Base-by-base conservation (phyloP, 2,797 vertebrate species). In the Anguilla megastoma region DNA sequence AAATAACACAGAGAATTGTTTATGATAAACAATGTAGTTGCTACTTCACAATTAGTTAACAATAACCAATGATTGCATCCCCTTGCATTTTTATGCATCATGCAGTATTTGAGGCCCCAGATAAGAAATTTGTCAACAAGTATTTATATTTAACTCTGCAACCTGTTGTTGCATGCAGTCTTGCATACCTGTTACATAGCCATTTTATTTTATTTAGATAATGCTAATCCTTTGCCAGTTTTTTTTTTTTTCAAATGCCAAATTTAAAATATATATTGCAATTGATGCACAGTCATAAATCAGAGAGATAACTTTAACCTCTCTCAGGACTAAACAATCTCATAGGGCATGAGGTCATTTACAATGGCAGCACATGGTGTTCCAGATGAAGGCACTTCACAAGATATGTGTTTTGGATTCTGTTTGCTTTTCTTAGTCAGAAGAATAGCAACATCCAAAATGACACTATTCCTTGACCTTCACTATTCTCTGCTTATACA, bases 1-100 rank as follows among this genome's bases (percentile, higher is more conserved):
- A 88, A 86, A 87, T 82, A 87, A 88, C 36, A 88, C 80, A 8
- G 27, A 16, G 0, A 52, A 9, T 50, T 84, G 50, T 54, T 50
- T 48, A 83, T 84, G 16, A 33, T 56, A 9, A 84, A 24, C 3
- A n/a, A 84, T 54, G 7, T 66, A 66, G 54, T 3, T 66, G 12
- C 21, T 7, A 16, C 2, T 18, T 6, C 45, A 45, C 7, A 12
- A 82, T 50, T 50, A 45, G 27, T 69, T 69, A n/a, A 69, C 63
- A 8, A 24, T 63, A 24, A 80, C 7, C 33, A 80, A 82, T 82
- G 24, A 50, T n/a, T 82, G 24, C 74, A 79, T 41, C 74, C 36
- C 74, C 74, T 41, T 27, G 63, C 63, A 27, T 79, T 79, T 71
- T 74, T 4, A 21, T 79, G 36, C 36, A 41, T 9, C 80, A 84